These are phyloP conservation scores for Eubasilissa splendida DNA, from an alignment of 2,888 invertebrate genomes.

Conservation along the genomic window DNA sequence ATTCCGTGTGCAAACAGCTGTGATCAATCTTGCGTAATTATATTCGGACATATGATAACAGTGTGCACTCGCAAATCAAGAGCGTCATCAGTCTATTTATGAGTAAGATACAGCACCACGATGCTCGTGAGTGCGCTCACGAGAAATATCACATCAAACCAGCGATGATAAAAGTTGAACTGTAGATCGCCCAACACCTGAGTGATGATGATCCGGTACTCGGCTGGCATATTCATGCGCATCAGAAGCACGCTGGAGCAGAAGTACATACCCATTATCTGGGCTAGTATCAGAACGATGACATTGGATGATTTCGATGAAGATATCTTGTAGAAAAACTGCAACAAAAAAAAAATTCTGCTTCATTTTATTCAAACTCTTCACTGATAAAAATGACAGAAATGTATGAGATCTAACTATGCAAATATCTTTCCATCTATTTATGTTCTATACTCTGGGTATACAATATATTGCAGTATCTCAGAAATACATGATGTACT, in stretches of 20 bases:
- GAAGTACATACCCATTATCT: constrained; percentile 99
- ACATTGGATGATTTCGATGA: constrained; percentile 99
- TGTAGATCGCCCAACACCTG: constrained; percentile 96
- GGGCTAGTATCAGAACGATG: constrained; percentile 95
- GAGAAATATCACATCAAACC: constrained; percentile 99
- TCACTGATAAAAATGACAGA: no score
- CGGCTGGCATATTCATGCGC: constrained; percentile 99
- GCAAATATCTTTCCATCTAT: no score
- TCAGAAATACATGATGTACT: no score
- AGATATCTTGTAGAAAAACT: constrained; percentile 99
- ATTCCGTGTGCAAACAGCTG: no score
- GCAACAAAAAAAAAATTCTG: constrained; percentile 58
- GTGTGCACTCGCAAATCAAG: no score
- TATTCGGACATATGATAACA: no score
- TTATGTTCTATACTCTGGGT: no score
- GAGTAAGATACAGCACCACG: constrained; percentile 94
- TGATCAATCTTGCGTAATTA: no score
- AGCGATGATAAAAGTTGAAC: constrained; percentile 99
- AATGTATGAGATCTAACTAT: no score
- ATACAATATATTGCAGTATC: no score
- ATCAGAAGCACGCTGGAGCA: constrained; percentile 97
- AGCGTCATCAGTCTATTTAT: constrained; percentile 77
- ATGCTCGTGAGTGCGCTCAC: constrained; percentile 97
- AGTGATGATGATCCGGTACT: constrained; percentile 91
- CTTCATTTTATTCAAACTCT: no score